Evolutionary conservation across 1,140 invertebrate genomes (phyloP).

Genomic region (Acromyrmex charruanus): DNA sequence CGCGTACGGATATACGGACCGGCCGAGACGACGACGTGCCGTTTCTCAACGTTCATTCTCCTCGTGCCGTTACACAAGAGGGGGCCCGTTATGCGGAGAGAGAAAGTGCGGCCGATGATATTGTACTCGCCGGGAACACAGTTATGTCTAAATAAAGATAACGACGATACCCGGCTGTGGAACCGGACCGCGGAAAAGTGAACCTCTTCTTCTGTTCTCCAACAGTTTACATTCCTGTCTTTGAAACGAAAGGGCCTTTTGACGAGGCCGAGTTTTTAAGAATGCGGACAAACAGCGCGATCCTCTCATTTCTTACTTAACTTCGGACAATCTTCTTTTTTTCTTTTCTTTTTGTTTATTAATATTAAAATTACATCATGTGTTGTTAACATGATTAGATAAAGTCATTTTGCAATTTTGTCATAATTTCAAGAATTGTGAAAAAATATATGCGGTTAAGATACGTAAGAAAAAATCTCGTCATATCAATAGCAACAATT

Average conservation of each 20-base stretch:
- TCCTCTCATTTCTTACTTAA: background rate
- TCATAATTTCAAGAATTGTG: background rate
- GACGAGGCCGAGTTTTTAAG: slow-evolving; percentile 5
- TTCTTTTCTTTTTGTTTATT: background rate
- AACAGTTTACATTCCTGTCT: slow-evolving; percentile 44
- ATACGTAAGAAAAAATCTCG: background rate
- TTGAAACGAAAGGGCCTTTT: slow-evolving; percentile 6
- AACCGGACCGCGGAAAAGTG: slow-evolving; percentile 62
- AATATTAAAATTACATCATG: background rate
- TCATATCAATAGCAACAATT: no score
- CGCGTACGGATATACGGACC: slow-evolving; percentile 43
- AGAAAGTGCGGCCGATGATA: slow-evolving; percentile 75
- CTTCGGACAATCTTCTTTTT: background rate
- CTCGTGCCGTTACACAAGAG: slow-evolving; percentile 73
- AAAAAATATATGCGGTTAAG: background rate
- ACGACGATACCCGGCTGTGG: slow-evolving; percentile 68
- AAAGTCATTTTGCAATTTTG: background rate
- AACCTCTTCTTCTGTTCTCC: slow-evolving; percentile 17
- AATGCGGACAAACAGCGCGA: background rate
- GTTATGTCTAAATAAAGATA: slow-evolving; percentile 74
- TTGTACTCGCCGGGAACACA: slow-evolving; percentile 66
- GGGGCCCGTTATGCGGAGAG: slow-evolving; percentile 73
- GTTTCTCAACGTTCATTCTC: slow-evolving; percentile 68
- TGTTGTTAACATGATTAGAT: background rate
- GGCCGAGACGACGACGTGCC: slow-evolving; percentile 61